These are phyloP conservation scores for Siphamia tubifer DNA, from an alignment of 2,113 vertebrate genomes.

Conservation along the genomic window DNA sequence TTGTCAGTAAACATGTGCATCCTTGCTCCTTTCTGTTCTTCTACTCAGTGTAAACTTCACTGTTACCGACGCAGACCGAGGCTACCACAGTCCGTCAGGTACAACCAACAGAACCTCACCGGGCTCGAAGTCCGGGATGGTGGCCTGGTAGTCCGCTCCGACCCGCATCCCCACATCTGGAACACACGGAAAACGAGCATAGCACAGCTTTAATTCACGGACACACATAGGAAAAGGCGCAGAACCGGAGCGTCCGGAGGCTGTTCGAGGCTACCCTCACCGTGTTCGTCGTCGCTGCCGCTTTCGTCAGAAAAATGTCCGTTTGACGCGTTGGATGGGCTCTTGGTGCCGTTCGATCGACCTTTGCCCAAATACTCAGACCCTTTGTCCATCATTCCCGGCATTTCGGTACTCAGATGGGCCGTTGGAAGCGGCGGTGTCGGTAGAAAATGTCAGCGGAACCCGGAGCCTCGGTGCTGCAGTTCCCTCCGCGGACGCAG, in stretches of 20 bases:
- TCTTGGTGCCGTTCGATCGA: conserved; percentile 89
- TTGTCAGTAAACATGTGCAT: no score
- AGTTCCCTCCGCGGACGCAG: conserved; percentile 4
- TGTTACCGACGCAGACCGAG: no score
- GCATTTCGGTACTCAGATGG: conserved; percentile 72
- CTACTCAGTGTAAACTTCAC: no score
- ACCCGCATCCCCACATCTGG: conserved; percentile 98
- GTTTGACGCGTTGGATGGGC: conserved; percentile 87
- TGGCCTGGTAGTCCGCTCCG: conserved; percentile 93
- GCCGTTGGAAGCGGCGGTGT: not conserved
- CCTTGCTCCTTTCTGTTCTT: no score
- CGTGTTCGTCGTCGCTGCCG: conserved; percentile 94
- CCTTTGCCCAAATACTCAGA: conserved; percentile 88
- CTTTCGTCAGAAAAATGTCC: conserved; percentile 92
- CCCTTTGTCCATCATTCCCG: conserved; percentile 94
- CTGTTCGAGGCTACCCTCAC: conserved; percentile 84
- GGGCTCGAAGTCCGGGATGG: conserved; percentile 92
- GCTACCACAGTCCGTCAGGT: conserved; percentile 46
- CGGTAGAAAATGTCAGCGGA: conserved; percentile 48
- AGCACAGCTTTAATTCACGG: not conserved
- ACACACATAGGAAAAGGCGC: not conserved
- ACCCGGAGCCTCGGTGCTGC: conserved; percentile 28
- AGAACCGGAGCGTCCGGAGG: not conserved
- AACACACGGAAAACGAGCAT: conserved; percentile 38
- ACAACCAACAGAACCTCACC: conserved; percentile 69